Evolutionary conservation across 2,888 invertebrate genomes (phyloP), one percentile per base, ranked within the genome.

Genomic region (Coelopa pilipes): DNA sequence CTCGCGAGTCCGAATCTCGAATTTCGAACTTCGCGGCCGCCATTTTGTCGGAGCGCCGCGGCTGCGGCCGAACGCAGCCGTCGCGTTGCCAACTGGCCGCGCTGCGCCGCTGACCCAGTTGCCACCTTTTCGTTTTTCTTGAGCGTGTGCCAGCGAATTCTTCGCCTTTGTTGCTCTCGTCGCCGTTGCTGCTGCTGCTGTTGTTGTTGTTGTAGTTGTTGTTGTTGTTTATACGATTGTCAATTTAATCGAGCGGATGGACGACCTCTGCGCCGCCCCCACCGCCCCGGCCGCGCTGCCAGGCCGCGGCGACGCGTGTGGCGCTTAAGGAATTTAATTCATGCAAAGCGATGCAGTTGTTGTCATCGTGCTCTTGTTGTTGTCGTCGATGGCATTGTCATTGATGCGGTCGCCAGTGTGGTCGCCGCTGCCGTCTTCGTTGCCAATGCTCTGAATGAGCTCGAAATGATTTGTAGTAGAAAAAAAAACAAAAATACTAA

Each of bases 321-420:
- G 76, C 78, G 77, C 77, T 76, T 76, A 24, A 75, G 72, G 74
- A 60, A 76, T 75, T 78, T 73, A 77, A 78, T 77, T 78, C 76
- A 78, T 77, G 77, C 77, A 75, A 72, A 73, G 17, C 46, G 47
- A 19, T 65, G 24, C 34, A 34, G 7, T 34, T 34, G 34, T 34
- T 34, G 34, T 34, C 34, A 7, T 34, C 7, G 34, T 34, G 34
- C 7, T 34, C 2, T 34, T 34, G 34, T 34, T 34, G 34, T 34
- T 34, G 34, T 34, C 7, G 34, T 34, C 34, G 34, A 34, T 34
- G 34, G 34, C 34, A 34, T 34, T 34, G 34, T 34, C 34, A 34
- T 34, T 34, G 34, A 34, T 34, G 34, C 34, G 4, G 34, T 34
- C 7, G 34, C 7, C 34, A 34, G 2, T 34, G 34, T 34, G 2